These are phyloP conservation scores for Athalia cordata DNA, from an alignment of 2,888 invertebrate species.

Conservation along the genomic window DNA sequence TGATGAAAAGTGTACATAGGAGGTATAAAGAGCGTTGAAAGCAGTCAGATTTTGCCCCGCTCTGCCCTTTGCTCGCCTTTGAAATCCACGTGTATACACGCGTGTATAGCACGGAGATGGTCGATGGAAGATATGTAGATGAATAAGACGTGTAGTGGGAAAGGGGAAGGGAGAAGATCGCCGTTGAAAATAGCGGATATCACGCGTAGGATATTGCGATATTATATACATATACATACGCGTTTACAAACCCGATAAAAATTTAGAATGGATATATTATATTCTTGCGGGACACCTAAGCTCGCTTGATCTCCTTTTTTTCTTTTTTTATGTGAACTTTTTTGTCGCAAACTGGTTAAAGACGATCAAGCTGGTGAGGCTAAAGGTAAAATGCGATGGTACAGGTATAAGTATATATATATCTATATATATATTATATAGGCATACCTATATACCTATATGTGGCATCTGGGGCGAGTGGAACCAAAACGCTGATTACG, in stretches of 20 bases:
- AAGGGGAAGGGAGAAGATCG: neutral
- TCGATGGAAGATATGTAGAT: constrained; percentile 35
- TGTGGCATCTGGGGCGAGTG: constrained; percentile 36
- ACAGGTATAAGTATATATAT: too few relatives aligned
- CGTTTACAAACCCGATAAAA: constrained; percentile 17
- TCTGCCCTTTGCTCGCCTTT: neutral
- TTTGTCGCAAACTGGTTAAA: too few relatives aligned
- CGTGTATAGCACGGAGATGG: constrained; percentile 15
- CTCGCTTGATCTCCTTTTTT: neutral
- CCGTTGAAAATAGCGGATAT: constrained; percentile 39
- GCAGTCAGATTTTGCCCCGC: neutral
- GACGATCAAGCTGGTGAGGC: neutral
- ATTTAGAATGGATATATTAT: constrained; percentile 41
- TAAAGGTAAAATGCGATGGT: neutral
- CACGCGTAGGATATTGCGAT: constrained; percentile 37
- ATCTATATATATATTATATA: too few relatives aligned
- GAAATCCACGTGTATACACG: constrained; percentile 29
- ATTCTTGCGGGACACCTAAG: constrained; percentile 36
- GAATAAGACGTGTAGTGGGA: constrained; percentile 15
- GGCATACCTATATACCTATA: neutral
- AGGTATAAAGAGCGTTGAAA: neutral
- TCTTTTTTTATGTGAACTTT: neutral
- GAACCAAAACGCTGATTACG: constrained; percentile 29
- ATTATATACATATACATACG: neutral
- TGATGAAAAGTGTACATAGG: neutral